Percentiles rank a stretch among this genome's conserved stretches.
These are phyloP conservation scores for Saguinus midas DNA, from an alignment of 2,113 vertebrate genomes.

Conservation along the genomic window DNA sequence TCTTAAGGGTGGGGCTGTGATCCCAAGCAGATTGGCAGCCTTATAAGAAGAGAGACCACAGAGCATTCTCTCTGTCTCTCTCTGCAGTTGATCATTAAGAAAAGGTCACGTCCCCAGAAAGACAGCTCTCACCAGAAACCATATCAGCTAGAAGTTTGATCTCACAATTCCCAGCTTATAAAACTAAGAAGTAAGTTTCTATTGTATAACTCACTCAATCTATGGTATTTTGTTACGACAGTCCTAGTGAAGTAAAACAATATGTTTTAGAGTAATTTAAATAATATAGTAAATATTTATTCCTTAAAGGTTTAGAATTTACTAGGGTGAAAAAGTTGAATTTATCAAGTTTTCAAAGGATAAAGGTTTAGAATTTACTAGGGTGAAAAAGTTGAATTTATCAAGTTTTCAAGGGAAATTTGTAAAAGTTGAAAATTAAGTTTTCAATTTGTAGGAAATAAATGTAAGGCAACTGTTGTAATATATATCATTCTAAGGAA, in stretches of 20 bases:
- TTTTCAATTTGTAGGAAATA: neutral
- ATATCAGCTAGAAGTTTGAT: too few relatives aligned
- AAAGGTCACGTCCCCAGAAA: fast-evolving
- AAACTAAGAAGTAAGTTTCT: neutral
- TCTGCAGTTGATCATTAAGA: too few relatives aligned
- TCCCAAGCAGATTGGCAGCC: fast-evolving
- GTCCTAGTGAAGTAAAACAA: neutral
- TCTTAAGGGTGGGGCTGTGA: neutral
- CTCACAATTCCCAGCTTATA: neutral
- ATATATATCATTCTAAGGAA: neutral
- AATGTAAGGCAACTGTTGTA: neutral
- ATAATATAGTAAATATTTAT: neutral
- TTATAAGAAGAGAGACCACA: neutral
- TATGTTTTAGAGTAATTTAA: neutral
- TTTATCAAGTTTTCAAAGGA: neutral
- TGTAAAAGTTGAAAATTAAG: neutral
- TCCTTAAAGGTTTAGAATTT: neutral
- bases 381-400: neutral
- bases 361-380: neutral
- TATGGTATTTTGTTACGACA: neutral
- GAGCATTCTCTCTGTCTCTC: fast-evolving
- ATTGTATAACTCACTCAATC: too few relatives aligned
- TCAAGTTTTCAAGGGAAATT: neutral
- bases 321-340: neutral
- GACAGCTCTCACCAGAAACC: fast-evolving